Conservation (phyloP, 1,140 invertebrate genomes). For the Drosophila virilis region DNA sequence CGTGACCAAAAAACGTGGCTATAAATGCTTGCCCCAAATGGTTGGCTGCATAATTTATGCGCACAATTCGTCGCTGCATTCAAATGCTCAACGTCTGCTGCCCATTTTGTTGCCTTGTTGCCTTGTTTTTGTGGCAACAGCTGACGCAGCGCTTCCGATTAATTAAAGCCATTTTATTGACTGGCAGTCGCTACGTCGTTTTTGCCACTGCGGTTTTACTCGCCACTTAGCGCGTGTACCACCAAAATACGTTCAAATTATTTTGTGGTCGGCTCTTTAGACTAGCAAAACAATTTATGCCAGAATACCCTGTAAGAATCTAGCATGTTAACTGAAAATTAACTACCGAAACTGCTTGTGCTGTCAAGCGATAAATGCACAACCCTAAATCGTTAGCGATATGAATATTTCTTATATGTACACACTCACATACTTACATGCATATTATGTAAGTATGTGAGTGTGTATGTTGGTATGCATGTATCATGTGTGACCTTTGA, state of each 20-base stretch:
- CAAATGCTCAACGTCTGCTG: conserved; percentile 40
- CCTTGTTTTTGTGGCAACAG: conserved; percentile 50
- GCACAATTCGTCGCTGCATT: conserved; percentile 75
- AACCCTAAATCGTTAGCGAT: no score
- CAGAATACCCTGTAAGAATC: background rate
- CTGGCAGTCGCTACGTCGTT: conserved; percentile 4
- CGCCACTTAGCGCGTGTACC: background rate
- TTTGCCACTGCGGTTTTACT: conserved; percentile 14
- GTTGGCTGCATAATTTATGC: conserved; percentile 80
- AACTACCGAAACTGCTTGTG: no score
- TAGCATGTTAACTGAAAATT: background rate
- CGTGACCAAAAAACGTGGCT: conserved; percentile 49
- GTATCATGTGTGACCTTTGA: no score
- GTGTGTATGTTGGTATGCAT: no score
- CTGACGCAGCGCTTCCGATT: conserved; percentile 61
- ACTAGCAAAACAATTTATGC: background rate
- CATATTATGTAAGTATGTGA: no score
- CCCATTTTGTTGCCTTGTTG: conserved; percentile 4
- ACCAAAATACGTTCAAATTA: conserved; percentile 7
- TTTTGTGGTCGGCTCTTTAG: conserved; percentile 2
- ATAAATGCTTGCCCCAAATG: conserved; percentile 67
- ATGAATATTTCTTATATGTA: no score
- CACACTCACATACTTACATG: no score
- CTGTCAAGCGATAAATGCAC: no score
- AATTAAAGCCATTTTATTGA: conserved; percentile 57